Conservation (phyloP, 2,113 vertebrate species). For the Butastur rufipennis region DNA sequence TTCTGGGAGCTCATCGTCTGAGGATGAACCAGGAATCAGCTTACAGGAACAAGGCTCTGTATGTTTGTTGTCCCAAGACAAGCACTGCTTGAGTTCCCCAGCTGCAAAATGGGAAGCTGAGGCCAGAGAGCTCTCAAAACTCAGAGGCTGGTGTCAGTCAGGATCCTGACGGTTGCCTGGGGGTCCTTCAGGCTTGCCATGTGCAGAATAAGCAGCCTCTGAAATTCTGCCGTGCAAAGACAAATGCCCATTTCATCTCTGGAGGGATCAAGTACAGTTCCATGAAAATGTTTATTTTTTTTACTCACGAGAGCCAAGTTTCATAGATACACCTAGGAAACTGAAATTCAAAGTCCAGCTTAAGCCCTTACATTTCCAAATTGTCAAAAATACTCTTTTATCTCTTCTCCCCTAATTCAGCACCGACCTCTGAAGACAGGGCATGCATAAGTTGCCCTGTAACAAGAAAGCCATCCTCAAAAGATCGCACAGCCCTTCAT, state of each 20-base stretch:
- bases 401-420: not conserved
- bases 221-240: not conserved
- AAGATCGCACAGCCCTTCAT: not conserved
- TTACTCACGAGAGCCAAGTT: not conserved
- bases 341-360: not conserved
- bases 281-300: not conserved
- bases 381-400: not conserved
- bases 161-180: not conserved
- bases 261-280: not conserved
- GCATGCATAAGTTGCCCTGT: rapidly evolving
- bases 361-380: not conserved
- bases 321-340: not conserved
- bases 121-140: not conserved
- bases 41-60: not conserved
- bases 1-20: not conserved
- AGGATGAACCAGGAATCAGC: not conserved
- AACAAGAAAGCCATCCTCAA: not conserved
- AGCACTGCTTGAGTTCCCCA: not conserved
- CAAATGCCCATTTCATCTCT: not conserved
- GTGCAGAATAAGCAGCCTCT: not conserved
- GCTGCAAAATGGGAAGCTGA: not conserved
- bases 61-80: not conserved
- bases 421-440: not conserved
- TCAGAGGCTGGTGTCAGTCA: not conserved
- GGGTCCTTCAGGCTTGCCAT: not conserved